Conservation (phyloP, 1,140 invertebrate species). For the Halyomorpha halys region DNA sequence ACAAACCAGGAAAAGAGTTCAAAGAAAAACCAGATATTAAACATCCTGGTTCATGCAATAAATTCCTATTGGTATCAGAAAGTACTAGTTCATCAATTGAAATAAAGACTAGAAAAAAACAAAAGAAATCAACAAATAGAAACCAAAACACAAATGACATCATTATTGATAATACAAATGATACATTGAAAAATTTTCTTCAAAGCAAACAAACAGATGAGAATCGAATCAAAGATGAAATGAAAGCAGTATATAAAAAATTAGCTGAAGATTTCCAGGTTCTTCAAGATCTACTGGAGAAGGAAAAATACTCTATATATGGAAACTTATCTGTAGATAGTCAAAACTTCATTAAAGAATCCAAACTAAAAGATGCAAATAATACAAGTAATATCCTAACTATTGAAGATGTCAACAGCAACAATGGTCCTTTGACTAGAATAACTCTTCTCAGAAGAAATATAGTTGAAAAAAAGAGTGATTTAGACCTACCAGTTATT, state of each 20-base stretch:
- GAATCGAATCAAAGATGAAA: not conserved
- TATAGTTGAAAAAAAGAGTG: not conserved
- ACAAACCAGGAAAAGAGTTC: no score
- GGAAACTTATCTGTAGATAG: no score
- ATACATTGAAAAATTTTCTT: no score
- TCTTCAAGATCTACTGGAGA: not conserved
- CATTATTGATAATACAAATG: no score
- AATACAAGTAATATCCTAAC: not conserved
- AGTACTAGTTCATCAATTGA: no score
- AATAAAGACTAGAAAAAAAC: no score
- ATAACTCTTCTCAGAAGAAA: not conserved
- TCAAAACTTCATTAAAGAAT: not conserved
- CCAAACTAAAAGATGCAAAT: not conserved
- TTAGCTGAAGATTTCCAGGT: not conserved
- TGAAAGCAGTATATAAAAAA: not conserved
- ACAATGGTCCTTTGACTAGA: not conserved
- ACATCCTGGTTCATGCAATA: no score
- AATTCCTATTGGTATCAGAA: no score
- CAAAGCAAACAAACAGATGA: not conserved
- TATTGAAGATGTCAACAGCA: not conserved
- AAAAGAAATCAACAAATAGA: no score
- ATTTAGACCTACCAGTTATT: not conserved
- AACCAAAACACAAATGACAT: no score
- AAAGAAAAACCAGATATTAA: no score
- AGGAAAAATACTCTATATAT: not conserved